phyloP scores from a whole-genome alignment of 2,797 vertebrate species.

The Psittacula derbiana region DNA sequence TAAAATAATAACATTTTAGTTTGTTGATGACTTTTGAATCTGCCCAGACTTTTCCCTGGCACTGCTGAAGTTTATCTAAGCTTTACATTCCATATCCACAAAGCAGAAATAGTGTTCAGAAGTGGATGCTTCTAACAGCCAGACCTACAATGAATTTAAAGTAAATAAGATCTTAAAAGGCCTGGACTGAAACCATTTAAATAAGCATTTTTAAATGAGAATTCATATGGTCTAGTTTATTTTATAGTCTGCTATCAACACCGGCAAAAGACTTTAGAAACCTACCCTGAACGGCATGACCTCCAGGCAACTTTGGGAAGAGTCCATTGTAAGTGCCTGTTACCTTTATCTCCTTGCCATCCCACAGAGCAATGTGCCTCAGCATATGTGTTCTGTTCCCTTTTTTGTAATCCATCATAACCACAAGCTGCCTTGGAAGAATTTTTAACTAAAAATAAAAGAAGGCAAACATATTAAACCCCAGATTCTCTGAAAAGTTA shows the following conservation, averaged over 20 bases:
- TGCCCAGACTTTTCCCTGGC: neutral
- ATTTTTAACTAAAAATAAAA: constrained; percentile 71
- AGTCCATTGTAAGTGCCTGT: constrained; percentile 66
- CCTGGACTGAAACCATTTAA: neutral
- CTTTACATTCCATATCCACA: neutral
- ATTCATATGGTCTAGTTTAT: neutral
- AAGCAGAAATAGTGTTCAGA: neutral
- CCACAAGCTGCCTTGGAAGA: constrained; percentile 75
- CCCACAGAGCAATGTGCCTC: constrained; percentile 78
- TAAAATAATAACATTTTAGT: neutral
- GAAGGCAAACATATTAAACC: neutral
- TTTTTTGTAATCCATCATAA: constrained; percentile 71
- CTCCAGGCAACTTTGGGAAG: constrained; percentile 70
- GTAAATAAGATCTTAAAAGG: neutral
- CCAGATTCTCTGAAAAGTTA: neutral
- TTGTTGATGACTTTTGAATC: neutral
- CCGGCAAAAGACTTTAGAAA: neutral
- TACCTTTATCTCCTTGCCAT: constrained; percentile 74
- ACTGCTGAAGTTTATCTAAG: neutral
- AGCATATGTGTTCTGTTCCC: constrained; percentile 69
- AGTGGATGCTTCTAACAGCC: neutral
- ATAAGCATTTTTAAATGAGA: neutral
- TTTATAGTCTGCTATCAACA: neutral
- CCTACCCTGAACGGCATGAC: constrained; percentile 76
- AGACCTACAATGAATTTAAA: neutral